A percentile compares a stretch with the other conserved stretches of the same genome.
Conservation (phyloP, 2,888 invertebrate genomes). For the Tetragonula carbonaria region DNA sequence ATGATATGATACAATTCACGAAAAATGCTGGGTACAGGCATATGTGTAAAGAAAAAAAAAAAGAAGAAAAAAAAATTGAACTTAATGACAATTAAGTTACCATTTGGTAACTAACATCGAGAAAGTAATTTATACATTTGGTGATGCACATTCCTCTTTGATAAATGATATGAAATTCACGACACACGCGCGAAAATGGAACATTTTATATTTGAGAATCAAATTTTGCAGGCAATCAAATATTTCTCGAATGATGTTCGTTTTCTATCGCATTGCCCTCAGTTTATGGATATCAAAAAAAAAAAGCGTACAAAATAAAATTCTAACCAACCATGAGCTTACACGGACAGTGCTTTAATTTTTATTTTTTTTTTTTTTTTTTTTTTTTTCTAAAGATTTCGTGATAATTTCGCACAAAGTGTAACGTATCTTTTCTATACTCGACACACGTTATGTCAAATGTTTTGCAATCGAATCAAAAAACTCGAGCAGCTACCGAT, state of each 20-base stretch:
- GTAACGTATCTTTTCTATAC: background rate
- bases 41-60: constrained; percentile 1
- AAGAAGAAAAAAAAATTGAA: no score
- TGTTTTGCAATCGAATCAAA: constrained; percentile 3
- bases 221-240: constrained; percentile 30
- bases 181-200: background rate
- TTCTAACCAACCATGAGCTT: constrained; percentile 23
- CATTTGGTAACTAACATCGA: constrained; percentile 1
- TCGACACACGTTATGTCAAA: background rate
- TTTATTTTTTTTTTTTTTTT: background rate
- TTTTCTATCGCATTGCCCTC: background rate
- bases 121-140: constrained; percentile 37
- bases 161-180: background rate
- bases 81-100: background rate
- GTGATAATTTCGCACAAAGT: constrained; percentile 3
- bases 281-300: background rate
- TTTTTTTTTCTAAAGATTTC: background rate
- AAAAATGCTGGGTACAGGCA: constrained; percentile 69
- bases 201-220: constrained; percentile 39
- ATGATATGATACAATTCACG: constrained; percentile 7
- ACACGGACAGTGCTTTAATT: background rate
- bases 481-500: background rate
- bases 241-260: constrained; percentile 39
- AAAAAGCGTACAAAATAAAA: constrained; percentile 29
- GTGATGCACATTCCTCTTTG: background rate